These are phyloP conservation scores for Papilio protenor DNA, from an alignment of 2,888 invertebrate genomes.

Conservation along the genomic window DNA sequence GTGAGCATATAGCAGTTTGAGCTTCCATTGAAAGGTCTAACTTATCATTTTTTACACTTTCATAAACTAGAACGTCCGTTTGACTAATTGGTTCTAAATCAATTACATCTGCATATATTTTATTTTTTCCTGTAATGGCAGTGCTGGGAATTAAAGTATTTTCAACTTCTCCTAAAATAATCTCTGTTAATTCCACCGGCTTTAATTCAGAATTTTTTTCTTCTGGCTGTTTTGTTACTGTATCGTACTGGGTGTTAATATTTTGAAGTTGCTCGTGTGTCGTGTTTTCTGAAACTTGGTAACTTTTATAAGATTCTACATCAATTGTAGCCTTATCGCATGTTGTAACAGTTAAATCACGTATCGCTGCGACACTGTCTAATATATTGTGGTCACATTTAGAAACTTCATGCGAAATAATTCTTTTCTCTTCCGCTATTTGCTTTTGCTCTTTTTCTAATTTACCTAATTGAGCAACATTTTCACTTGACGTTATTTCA, in stretches of 20 bases:
- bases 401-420: constrained; percentile 60
- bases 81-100: constrained; percentile 62
- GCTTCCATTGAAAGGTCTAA: constrained; percentile 52
- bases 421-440: constrained; percentile 60
- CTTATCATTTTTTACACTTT: constrained; percentile 60
- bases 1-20: constrained; percentile 60
- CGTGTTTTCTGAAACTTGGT: constrained; percentile 62
- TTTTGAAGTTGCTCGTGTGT: constrained; percentile 74
- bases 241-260: constrained; percentile 66
- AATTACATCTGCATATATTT: constrained; percentile 52
- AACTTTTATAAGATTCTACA: constrained; percentile 64
- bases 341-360: constrained; percentile 52
- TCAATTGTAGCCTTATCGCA: constrained; percentile 58
- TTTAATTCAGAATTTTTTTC: constrained; percentile 64
- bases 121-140: constrained; percentile 52
- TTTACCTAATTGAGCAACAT: constrained; percentile 52
- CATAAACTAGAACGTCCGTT: constrained; percentile 62
- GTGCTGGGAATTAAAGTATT: constrained; percentile 51
- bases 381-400: constrained; percentile 58
- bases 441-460: constrained; percentile 51
- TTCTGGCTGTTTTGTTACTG: constrained; percentile 65
- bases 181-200: constrained; percentile 65
- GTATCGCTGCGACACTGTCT: constrained; percentile 60
- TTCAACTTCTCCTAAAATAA: constrained; percentile 58
- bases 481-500: constrained; percentile 60